phyloP scores from a whole-genome alignment of 1,140 invertebrate species.

The Araneus ventricosus region DNA sequence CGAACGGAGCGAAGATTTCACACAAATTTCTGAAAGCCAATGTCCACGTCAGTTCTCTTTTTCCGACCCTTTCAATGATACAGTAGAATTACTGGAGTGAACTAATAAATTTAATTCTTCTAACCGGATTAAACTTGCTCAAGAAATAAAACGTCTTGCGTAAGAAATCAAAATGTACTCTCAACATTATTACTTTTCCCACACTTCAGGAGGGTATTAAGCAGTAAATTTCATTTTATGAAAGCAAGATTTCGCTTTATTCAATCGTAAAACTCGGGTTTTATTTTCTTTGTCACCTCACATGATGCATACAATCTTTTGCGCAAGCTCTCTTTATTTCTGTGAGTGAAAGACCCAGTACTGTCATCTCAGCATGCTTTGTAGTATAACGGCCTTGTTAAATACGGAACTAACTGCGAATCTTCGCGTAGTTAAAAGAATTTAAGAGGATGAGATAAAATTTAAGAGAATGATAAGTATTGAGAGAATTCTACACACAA shows the following conservation, averaged over 20 bases:
- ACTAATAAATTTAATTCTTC: neutral
- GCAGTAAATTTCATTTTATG: conserved; percentile 23
- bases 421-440: neutral
- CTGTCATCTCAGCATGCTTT: neutral
- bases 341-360: neutral
- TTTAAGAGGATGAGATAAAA: neutral
- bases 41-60: too few species aligned
- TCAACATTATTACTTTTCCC: neutral
- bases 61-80: too few species aligned
- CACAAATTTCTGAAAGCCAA: too few species aligned
- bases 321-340: neutral
- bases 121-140: neutral
- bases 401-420: neutral
- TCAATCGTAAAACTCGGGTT: neutral
- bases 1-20: too few species aligned
- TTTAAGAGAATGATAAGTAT: neutral
- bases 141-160: neutral
- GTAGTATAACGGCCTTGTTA: neutral
- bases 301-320: neutral
- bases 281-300: neutral
- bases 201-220: neutral
- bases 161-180: neutral
- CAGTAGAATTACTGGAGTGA: neutral
- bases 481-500: neutral
- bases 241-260: neutral